Base-by-base conservation (phyloP, 2,888 invertebrate species). In the Craniophora ligustri region DNA sequence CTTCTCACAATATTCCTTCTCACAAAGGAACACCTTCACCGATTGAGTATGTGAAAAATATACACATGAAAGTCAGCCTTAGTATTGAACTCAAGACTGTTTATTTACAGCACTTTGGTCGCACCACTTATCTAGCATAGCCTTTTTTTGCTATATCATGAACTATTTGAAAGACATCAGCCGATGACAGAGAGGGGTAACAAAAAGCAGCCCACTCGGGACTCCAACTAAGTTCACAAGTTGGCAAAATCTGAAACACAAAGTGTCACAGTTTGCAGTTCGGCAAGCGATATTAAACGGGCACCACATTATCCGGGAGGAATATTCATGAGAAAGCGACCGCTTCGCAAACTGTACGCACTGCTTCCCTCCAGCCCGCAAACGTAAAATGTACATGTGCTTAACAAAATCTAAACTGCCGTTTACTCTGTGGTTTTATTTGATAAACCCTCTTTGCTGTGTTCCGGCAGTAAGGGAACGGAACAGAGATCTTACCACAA, bases 281-380 rank as follows among this genome's bases (percentile, higher is more conserved):
- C 47, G 63, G 51, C 69, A 59, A 50, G 46, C 76, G 68, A 79
- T 82, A 81, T 82, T 82, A 80, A 79, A 72, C 78, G 67, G 51
- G 54, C 26, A 10, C 2, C 36, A 61, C 70, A 81, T 81, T 82
- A 82, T 72, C 71, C 67, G 30, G 11, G 3, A 58, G 50, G 81
- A 82, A 82, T 83, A 83, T 83, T 82, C 83, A 83, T 82, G 82
- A 83, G 76, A 59, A 60, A 57, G 63, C 56, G 62, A 77, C 76
- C 81, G 67, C 81, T 73, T 58, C 61, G 58, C 70, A 74, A 72
- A 68, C 67, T 72, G 23, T 53, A 47, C 66, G 66, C 47, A 67
- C 21, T 23, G 45, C 16, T 42, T 42, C 41, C 35, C 40, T 18
- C 39, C 15, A n/a, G n/a, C 31, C 28, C 68, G 47, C 48, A 40